phyloP scores from a whole-genome alignment of 2,797 vertebrate species.

The Platalea minor region DNA sequence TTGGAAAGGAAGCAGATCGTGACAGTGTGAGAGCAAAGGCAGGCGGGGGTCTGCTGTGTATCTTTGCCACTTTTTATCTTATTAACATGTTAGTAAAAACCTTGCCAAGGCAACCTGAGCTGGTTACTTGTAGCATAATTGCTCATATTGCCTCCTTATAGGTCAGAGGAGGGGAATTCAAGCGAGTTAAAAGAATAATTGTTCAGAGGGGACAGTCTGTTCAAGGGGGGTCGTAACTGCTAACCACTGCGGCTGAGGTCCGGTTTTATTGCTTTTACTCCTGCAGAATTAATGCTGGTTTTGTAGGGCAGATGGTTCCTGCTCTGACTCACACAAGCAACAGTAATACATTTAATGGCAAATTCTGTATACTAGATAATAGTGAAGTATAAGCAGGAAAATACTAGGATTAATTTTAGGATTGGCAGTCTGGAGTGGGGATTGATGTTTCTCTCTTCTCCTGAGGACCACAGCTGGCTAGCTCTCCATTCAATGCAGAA shows the following conservation, averaged over 20 bases:
- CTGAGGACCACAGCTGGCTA: background rate
- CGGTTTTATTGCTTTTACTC: conserved; percentile 30
- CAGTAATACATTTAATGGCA: background rate
- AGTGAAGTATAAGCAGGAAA: background rate
- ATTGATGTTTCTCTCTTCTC: background rate
- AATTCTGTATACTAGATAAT: background rate
- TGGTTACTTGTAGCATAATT: conserved; percentile 58
- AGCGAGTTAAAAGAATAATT: conserved; percentile 51
- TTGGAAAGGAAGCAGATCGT: conserved; percentile 27
- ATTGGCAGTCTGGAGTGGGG: background rate
- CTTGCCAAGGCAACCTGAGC: conserved; percentile 62
- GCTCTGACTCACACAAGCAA: conserved; percentile 12
- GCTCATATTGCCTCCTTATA: conserved; percentile 30
- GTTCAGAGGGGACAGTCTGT: conserved; percentile 52
- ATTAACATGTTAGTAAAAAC: conserved; percentile 66
- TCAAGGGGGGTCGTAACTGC: conserved; percentile 25
- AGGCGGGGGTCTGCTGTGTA: conserved; percentile 60
- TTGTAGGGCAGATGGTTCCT: conserved; percentile 44
- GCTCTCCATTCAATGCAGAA: background rate
- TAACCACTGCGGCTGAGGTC: background rate
- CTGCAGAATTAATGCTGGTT: background rate
- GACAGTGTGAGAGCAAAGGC: conserved; percentile 58
- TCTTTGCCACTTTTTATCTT: conserved; percentile 62
- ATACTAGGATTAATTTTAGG: background rate
- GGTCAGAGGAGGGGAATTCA: conserved; percentile 22